These are phyloP conservation scores for Vicugna pacos DNA, from an alignment of 2,113 vertebrate genomes.

Conservation along the genomic window DNA sequence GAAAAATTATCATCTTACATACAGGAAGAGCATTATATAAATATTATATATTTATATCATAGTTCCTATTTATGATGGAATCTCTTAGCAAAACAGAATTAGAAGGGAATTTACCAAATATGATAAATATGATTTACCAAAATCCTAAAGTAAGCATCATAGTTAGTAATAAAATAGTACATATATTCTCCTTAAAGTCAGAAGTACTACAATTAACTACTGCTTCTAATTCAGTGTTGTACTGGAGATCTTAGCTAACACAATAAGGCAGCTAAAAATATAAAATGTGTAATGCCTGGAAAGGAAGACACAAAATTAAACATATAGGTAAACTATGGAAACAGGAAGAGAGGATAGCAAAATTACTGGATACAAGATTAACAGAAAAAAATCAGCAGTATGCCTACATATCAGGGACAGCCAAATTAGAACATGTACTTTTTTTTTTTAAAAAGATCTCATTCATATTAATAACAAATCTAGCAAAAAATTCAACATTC, in stretches of 20 bases:
- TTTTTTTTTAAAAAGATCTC: neutral
- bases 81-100: slow-evolving; percentile 32
- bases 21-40: neutral
- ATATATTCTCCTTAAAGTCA: neutral
- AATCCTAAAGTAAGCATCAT: neutral
- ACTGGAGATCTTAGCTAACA: neutral
- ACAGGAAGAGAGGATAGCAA: neutral
- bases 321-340: neutral
- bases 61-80: neutral
- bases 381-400: neutral
- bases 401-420: neutral
- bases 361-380: neutral
- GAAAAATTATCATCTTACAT: neutral
- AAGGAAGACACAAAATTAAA: slow-evolving; percentile 33
- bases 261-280: neutral
- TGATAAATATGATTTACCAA: neutral
- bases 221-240: neutral
- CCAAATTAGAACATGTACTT: neutral
- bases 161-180: neutral
- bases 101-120: neutral
- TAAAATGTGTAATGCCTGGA: neutral
- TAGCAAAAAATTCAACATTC: neutral
- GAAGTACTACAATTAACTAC: slow-evolving; percentile 12
- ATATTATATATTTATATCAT: neutral
- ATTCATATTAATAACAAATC: neutral